Evolutionary conservation across 2,113 vertebrate species (phyloP).

Genomic region (Antechinus stuartii): DNA sequence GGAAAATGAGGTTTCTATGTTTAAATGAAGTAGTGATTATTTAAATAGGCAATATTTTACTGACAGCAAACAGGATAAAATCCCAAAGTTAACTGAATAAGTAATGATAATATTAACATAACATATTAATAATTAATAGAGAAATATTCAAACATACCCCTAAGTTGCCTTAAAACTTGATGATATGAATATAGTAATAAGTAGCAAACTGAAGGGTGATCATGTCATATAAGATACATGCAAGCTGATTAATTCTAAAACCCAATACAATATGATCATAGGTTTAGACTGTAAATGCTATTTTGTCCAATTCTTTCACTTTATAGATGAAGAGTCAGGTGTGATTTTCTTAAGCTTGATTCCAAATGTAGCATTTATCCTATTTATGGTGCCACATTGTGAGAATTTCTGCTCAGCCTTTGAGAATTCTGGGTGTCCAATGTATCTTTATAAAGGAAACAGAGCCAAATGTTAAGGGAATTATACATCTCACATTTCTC

Average conservation of each 20-base stretch:
- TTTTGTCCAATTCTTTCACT: neutral
- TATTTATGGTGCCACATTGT: neutral
- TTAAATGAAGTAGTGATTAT: neutral
- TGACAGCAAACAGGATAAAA: neutral
- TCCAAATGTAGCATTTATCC: neutral
- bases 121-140: neutral
- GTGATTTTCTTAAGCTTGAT: neutral
- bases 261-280: neutral
- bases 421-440: neutral
- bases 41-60: neutral
- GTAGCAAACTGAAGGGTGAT: neutral
- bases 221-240: neutral
- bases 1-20: neutral
- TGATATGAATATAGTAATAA: neutral
- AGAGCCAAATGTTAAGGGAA: neutral
- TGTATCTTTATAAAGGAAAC: neutral
- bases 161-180: neutral
- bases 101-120: neutral
- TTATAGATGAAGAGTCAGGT: neutral
- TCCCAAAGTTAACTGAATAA: neutral
- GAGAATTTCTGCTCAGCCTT: neutral
- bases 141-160: neutral
- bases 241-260: neutral
- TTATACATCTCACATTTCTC: conserved; percentile 24
- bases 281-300: neutral